phyloP scores from a whole-genome alignment of 2,113 vertebrate genomes.

The Engraulis encrasicolus region DNA sequence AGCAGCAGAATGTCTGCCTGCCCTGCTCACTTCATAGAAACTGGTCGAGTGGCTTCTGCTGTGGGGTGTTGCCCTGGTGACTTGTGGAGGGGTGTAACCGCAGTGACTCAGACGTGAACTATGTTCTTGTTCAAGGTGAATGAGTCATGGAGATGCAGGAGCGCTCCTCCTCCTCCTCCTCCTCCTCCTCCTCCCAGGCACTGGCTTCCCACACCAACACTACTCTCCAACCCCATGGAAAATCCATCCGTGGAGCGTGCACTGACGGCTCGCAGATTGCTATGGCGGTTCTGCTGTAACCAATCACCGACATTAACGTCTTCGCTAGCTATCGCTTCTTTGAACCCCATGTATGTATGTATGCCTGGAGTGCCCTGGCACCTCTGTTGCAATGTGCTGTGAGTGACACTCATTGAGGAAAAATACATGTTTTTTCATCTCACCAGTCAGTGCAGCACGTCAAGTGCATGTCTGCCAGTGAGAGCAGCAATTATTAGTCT shows the following conservation, averaged over 20 bases:
- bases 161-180: conserved; percentile 25
- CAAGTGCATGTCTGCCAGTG: not conserved
- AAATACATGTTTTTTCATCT: not conserved
- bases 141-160: conserved; percentile 63
- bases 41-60: conserved; percentile 67
- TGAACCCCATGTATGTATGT: too few species aligned
- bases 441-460: too few species aligned
- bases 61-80: conserved; percentile 60
- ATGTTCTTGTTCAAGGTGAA: conserved; percentile 77
- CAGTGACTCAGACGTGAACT: conserved; percentile 72
- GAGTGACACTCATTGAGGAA: not conserved
- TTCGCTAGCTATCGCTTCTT: too few species aligned
- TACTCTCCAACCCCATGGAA: not conserved
- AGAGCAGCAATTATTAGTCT: not conserved
- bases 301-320: not conserved
- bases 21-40: conserved; percentile 57
- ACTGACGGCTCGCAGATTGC: not conserved
- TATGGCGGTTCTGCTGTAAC: not conserved
- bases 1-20: not conserved
- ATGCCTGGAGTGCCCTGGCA: too few species aligned
- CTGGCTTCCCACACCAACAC: not conserved
- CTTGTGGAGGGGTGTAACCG: conserved; percentile 68
- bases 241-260: not conserved
- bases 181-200: too few species aligned
- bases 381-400: not conserved